These are phyloP conservation scores for Willowsia nigromaculata DNA, from an alignment of 2,888 invertebrate species.

Conservation along the genomic window DNA sequence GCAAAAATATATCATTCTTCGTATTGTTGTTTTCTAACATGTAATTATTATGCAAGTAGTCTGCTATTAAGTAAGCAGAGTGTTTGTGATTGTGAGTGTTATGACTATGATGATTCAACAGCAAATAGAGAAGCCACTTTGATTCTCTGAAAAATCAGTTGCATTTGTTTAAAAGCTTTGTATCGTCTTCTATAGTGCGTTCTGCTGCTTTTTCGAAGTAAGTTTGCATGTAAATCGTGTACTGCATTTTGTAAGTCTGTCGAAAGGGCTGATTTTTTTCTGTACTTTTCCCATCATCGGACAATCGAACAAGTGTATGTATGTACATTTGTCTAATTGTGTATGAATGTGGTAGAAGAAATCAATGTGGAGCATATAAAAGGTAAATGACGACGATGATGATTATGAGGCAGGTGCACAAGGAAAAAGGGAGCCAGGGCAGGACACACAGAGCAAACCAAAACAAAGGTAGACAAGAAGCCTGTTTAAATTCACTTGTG, in stretches of 20 bases:
- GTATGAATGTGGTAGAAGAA: background rate
- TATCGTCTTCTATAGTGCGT: too few species aligned
- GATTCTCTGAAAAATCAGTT: background rate
- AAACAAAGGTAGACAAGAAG: conserved; percentile 14
- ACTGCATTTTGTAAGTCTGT: background rate
- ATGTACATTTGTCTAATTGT: background rate
- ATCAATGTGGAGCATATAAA: conserved; percentile 33
- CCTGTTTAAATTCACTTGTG: conserved; percentile 17
- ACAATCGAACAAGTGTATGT: background rate
- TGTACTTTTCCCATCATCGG: conserved; percentile 48
- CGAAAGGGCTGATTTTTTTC: conserved; percentile 27
- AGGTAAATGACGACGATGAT: background rate
- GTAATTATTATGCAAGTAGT: conserved; percentile 54
- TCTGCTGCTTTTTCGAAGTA: background rate
- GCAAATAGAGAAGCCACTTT: background rate
- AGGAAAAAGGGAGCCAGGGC: conserved; percentile 45
- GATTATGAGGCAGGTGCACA: conserved; percentile 45
- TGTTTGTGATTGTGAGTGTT: conserved; percentile 39
- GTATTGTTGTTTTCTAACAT: background rate
- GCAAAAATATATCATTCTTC: conserved; percentile 1
- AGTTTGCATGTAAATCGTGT: background rate
- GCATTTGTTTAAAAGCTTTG: background rate
- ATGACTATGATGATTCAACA: conserved; percentile 17
- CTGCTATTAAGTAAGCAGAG: conserved; percentile 42
- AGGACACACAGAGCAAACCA: background rate